Conservation (phyloP, 2,797 vertebrate species). For the Erpetoichthys calabaricus region DNA sequence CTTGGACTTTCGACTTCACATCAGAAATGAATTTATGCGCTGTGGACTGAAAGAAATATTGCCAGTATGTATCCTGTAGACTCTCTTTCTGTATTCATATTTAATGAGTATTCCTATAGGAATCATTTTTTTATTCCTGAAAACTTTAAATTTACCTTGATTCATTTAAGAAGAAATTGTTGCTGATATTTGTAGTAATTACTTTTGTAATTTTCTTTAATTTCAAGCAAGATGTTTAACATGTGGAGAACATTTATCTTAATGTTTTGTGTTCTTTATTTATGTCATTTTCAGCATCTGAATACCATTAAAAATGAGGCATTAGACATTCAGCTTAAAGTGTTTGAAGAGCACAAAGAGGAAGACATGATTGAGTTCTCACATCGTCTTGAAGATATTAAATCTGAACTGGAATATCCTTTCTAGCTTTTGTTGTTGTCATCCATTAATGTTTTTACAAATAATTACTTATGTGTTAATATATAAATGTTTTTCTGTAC, state of each 20-base stretch:
- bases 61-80: constrained; percentile 63
- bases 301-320: constrained; percentile 70
- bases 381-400: constrained; percentile 85
- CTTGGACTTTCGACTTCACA: constrained; percentile 92
- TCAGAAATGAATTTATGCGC: constrained; percentile 98
- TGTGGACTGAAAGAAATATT: constrained; percentile 87
- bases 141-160: constrained; percentile 21
- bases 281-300: constrained; percentile 51
- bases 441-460: too few relatives aligned
- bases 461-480: too few relatives aligned
- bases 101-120: constrained; percentile 29
- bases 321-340: constrained; percentile 91
- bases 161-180: constrained; percentile 18
- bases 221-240: not conserved
- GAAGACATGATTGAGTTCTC: constrained; percentile 93
- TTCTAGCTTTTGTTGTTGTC: constrained; percentile 22
- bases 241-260: constrained; percentile 1
- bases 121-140: constrained; percentile 8
- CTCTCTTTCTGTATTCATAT: constrained; percentile 47
- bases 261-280: constrained; percentile 1
- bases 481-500: too few relatives aligned
- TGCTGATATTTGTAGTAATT: constrained; percentile 12
- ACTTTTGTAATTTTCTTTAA: constrained; percentile 16
- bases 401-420: constrained; percentile 93
- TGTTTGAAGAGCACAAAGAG: constrained; percentile 91